phyloP scores from a whole-genome alignment of 2,888 invertebrate species.

The Ctena decussata region DNA sequence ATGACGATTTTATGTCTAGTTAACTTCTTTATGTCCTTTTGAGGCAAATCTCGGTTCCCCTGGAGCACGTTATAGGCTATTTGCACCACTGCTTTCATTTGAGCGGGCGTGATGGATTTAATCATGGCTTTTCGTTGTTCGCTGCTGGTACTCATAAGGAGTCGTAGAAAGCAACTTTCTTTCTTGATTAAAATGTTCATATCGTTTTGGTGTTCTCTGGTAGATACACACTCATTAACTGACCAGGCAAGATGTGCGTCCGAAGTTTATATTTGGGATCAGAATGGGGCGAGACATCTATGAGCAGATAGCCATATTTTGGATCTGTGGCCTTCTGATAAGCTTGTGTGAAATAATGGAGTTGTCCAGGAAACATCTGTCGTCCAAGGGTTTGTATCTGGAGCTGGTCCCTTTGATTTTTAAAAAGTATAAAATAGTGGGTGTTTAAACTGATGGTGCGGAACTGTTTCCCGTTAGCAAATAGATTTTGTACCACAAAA shows the following conservation, averaged over 20 bases:
- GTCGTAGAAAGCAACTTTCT: neutral
- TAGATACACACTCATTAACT: constrained; percentile 41
- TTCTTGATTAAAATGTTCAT: neutral
- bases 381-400: constrained; percentile 60
- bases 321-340: constrained; percentile 50
- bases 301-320: constrained; percentile 47
- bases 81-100: constrained; percentile 18
- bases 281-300: constrained; percentile 59
- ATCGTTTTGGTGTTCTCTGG: neutral
- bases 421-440: constrained; percentile 59
- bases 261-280: constrained; percentile 58
- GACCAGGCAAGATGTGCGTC: constrained; percentile 56
- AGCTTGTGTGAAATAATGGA: constrained; percentile 50
- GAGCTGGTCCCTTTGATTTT: constrained; percentile 49
- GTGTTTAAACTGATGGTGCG: constrained; percentile 62
- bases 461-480: constrained; percentile 44
- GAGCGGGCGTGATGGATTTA: neutral
- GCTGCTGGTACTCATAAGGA: neutral
- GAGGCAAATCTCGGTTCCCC: neutral
- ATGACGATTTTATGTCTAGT: constrained; percentile 10
- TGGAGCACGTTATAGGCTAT: constrained; percentile 1
- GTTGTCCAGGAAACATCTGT: constrained; percentile 44
- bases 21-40: neutral
- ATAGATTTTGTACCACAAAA: constrained; percentile 59
- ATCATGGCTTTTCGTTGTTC: neutral